Conservation (phyloP, 1,140 invertebrate species). For the Acyrthosiphon pisum region DNA sequence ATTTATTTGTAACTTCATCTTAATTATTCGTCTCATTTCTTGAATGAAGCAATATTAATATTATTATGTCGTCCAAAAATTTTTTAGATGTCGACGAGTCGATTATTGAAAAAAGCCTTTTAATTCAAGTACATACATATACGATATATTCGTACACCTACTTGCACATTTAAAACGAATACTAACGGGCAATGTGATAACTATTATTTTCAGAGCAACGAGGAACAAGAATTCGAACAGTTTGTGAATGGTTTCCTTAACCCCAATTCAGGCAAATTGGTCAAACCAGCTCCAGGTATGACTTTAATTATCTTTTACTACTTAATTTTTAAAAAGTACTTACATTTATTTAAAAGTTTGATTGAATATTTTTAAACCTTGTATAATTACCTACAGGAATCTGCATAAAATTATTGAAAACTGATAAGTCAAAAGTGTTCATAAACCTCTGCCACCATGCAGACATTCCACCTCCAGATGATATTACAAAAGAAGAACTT, state of each 20-base stretch:
- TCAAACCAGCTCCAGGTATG: slow-evolving; percentile 37
- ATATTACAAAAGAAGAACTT: slow-evolving; percentile 80
- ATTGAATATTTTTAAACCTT: background rate
- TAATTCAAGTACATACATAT: slow-evolving; percentile 3
- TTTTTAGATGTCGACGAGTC: slow-evolving; percentile 50
- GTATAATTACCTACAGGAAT: slow-evolving; percentile 68
- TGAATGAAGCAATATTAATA: background rate
- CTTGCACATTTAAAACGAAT: background rate
- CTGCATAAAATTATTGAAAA: slow-evolving; percentile 81
- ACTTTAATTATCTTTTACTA: background rate
- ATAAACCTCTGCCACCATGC: slow-evolving; percentile 80
- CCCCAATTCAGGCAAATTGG: slow-evolving; percentile 20
- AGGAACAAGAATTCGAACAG: slow-evolving; percentile 43
- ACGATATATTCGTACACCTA: background rate
- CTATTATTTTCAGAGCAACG: slow-evolving; percentile 37
- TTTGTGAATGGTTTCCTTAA: slow-evolving; percentile 34
- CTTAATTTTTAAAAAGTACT: background rate
- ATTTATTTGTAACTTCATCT: too few species aligned
- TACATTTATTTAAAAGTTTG: background rate
- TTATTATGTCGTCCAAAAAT: slow-evolving; percentile 27
- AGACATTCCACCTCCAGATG: slow-evolving; percentile 79
- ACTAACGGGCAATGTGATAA: too few species aligned
- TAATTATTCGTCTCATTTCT: too few species aligned
- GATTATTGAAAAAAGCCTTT: slow-evolving; percentile 44
- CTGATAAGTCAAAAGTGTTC: slow-evolving; percentile 75